A percentile compares a stretch with the other conserved stretches of the same genome.
Conservation (phyloP, 2,888 invertebrate species). For the Endotricha flammealis region DNA sequence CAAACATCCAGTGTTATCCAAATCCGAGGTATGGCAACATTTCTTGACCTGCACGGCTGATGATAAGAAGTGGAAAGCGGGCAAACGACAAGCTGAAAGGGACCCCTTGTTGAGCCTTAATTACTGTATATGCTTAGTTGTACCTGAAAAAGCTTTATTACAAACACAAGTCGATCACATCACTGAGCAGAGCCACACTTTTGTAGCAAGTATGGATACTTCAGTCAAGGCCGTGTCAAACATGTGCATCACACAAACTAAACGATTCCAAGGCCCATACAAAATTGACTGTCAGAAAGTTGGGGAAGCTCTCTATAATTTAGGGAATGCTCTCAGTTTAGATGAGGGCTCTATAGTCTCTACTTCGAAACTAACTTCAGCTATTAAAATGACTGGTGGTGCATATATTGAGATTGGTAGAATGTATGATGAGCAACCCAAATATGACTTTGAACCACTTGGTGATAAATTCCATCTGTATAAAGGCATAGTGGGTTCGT, state of each 20-base stretch:
- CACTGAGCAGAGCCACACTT: constrained; percentile 89
- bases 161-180: constrained; percentile 87
- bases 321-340: constrained; percentile 90
- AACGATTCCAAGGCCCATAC: constrained; percentile 90
- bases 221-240: constrained; percentile 90
- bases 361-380: constrained; percentile 84
- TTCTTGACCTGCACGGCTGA: constrained; percentile 98
- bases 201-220: constrained; percentile 91
- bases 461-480: constrained; percentile 95
- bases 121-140: constrained; percentile 93
- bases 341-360: constrained; percentile 83
- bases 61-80: constrained; percentile 98
- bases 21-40: constrained; percentile 96
- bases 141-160: constrained; percentile 87
- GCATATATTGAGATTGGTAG: constrained; percentile 93
- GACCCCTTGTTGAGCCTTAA: constrained; percentile 94
- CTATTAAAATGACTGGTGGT: constrained; percentile 91
- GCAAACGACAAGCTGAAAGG: constrained; percentile 96
- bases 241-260: constrained; percentile 90
- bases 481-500: constrained; percentile 92
- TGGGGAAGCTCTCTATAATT: constrained; percentile 89
- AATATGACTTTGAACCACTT: constrained; percentile 93
- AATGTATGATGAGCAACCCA: constrained; percentile 93
- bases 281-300: constrained; percentile 94
- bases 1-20: constrained; percentile 95